phyloP scores from a whole-genome alignment of 2,888 invertebrate genomes.

The Pseudeuparius sepicola region DNA sequence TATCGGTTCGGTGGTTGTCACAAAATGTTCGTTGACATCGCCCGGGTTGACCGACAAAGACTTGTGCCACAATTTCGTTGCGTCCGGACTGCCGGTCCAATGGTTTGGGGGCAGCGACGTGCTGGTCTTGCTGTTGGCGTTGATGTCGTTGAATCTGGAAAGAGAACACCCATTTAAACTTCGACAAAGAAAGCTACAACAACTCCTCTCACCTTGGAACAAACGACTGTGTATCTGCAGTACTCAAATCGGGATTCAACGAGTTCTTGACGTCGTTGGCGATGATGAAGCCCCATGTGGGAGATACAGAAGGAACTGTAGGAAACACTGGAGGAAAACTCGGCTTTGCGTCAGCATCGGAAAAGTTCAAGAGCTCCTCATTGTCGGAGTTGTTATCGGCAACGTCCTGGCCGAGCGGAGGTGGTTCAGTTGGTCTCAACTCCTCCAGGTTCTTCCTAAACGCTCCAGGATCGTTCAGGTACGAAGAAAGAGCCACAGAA shows the following conservation, averaged over 20 bases:
- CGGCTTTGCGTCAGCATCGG: slow-evolving; percentile 49
- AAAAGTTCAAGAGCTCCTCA: slow-evolving; percentile 68
- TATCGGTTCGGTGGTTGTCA: slow-evolving; percentile 26
- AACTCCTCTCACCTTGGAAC: too few relatives aligned
- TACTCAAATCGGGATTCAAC: slow-evolving; percentile 45
- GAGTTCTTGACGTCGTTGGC: slow-evolving; percentile 32
- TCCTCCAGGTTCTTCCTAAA: slow-evolving; percentile 68
- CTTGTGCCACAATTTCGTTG: slow-evolving; percentile 53
- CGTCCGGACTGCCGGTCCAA: slow-evolving; percentile 38
- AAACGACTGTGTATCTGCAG: slow-evolving; percentile 61
- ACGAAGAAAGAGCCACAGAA: slow-evolving; percentile 72
- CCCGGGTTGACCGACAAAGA: slow-evolving; percentile 62
- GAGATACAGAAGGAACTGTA: slow-evolving; percentile 38
- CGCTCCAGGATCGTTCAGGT: slow-evolving; percentile 72
- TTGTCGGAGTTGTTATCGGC: too few relatives aligned
- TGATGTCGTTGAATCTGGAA: too few relatives aligned
- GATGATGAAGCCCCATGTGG: slow-evolving; percentile 35
- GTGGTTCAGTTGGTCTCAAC: slow-evolving; percentile 69
- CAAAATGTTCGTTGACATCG: slow-evolving; percentile 53
- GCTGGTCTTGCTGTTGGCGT: slow-evolving; percentile 18
- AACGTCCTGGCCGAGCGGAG: slow-evolving; percentile 34
- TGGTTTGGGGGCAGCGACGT: slow-evolving; percentile 31
- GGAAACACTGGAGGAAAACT: slow-evolving; percentile 31
- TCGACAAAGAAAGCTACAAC: too few relatives aligned
- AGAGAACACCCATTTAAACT: too few relatives aligned